Base-by-base conservation (phyloP, 2,888 invertebrate genomes). In the Watsonalla binaria region DNA sequence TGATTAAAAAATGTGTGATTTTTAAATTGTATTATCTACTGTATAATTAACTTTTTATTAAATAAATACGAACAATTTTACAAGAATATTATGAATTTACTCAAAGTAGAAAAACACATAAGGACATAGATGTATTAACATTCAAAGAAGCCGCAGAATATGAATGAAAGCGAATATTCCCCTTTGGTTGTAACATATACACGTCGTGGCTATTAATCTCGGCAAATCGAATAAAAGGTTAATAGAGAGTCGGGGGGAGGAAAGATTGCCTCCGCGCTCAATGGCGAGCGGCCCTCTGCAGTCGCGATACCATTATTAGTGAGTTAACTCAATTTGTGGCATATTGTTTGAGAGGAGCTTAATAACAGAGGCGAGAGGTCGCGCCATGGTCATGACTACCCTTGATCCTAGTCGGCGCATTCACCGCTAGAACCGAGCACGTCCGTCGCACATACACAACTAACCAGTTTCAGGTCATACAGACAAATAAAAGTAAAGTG, bases 301-400 rank as follows among this genome's bases (percentile, higher is more conserved):
- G 72, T 74, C 75, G 76, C 80, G 87, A 88, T 88, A 86, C 84
- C 79, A 82, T 90, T 90, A 90, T 90, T 90, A 90, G 86, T 81
- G 84, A 88, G 86, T 89, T 89, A 89, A 90, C 87, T 89, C 89
- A 90, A 90, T 90, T 90, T 90, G 90, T 68, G 87, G 84, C 85
- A 84, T 89, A 90, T 90, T 90, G 90, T 90, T 90, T 87, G 90
- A 85, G 84, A 86, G 83, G 72, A 81, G 83, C 86, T 86, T 90
- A 90, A 90, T 90, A 89, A 90, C 84, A 87, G 81, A 77, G 83
- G 80, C 81, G 83, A 83, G 82, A 84, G 82, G 78, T 78, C 77
- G 80, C 69, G 74, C 72, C 75, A 84, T 82, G 81, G 80, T 73
- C 82, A 84, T 84, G 85, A 72, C 81, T 84, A 87, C 86, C 76